Evolutionary conservation across 2,888 invertebrate genomes (phyloP), one percentile per base, ranked within the genome.

Genomic region (Cylloceria caligata): DNA sequence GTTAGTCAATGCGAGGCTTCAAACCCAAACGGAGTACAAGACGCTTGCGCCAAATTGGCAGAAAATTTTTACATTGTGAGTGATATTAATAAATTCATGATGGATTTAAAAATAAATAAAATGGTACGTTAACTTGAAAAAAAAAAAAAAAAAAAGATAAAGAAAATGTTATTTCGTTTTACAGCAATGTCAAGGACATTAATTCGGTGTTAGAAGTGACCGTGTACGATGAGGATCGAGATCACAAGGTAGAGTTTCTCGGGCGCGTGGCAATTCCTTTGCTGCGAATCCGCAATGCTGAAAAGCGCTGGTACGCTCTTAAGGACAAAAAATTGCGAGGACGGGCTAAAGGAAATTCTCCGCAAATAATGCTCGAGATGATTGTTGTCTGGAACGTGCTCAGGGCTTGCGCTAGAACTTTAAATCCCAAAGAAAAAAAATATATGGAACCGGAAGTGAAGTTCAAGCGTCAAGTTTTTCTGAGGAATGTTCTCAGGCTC

Each of bases 1-100:
- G 92, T 94, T 99, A 84, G 97, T 98, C 13, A 99, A 99, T 91
- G 96, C 98, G 0, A 95, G 99, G 68, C 94, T 99, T 42, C 99
- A 99, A 93, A 99, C 99, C 0, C 99, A 99, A 92, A 99, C 99
- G 0, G 99, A 99, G 93, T 99, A 99, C 93, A 99, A 99, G 93
- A 99, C 99, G 0, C 93, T 99, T 24, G 95, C 96, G 72, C 99
- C 99, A 0, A 98, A 96, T 86, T 99, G 99, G 99, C 98, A 99
- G 94, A 99, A 99, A 93, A 97, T 99, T 86, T 99, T 99, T 92
- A 98, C 98, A 57, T 99, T 99, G 98, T 98, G 94, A 95, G 97
- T 95, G 5, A 6, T 77, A 30, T 21, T 7, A 19, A 1, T 36
- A 39, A n/a, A 30, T 49, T 39, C 13, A 2, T 9, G 16, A 1